A percentile compares a stretch with the other conserved stretches of the same genome.
Conservation (phyloP, 2,797 vertebrate genomes). For the Phrynocephalus vlangalii region DNA sequence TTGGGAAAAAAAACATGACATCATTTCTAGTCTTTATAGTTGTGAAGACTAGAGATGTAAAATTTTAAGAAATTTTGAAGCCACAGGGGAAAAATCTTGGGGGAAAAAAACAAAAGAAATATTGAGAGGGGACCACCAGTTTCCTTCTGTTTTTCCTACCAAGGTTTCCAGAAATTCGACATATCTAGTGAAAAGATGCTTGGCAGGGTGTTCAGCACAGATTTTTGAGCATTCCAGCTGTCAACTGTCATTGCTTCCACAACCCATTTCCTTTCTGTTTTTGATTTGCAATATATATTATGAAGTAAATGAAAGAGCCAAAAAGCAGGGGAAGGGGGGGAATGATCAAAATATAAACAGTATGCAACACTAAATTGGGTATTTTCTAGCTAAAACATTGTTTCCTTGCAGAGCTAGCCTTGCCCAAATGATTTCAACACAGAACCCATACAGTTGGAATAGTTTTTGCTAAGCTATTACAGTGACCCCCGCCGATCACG, state of each 20-base stretch:
- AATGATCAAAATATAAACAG: background rate
- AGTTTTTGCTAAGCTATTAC: background rate
- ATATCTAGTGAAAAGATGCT: too few relatives aligned
- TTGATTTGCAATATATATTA: background rate
- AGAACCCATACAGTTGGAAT: background rate
- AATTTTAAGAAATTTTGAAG: too few relatives aligned
- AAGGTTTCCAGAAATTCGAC: too few relatives aligned
- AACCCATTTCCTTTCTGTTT: background rate
- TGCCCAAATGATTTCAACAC: background rate
- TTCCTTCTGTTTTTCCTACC: too few relatives aligned
- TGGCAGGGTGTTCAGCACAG: background rate
- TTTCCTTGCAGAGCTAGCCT: background rate
- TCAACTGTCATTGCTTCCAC: background rate
- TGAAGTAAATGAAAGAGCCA: background rate
- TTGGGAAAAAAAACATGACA: background rate
- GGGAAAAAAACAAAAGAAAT: too few relatives aligned
- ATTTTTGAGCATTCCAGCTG: background rate
- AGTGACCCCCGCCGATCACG: too few relatives aligned
- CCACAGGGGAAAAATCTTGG: too few relatives aligned
- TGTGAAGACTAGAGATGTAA: background rate
- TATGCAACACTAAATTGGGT: background rate
- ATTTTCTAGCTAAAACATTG: background rate
- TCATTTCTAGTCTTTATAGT: background rate
- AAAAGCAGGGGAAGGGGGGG: background rate
- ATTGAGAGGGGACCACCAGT: too few relatives aligned